These are phyloP conservation scores for Agrotis segetum DNA, from an alignment of 2,888 invertebrate species.

Conservation along the genomic window DNA sequence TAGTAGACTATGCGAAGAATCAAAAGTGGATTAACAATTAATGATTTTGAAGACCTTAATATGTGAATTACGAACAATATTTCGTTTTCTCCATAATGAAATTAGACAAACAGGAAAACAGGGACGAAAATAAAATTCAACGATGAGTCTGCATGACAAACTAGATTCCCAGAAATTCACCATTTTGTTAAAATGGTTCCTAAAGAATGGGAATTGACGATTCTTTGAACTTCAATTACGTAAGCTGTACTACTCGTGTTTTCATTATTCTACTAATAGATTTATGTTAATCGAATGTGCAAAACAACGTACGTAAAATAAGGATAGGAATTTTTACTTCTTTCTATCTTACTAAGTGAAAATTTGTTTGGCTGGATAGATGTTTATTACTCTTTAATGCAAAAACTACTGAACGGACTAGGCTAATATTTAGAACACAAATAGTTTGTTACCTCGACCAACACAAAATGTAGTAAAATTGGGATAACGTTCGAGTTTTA, in stretches of 20 bases:
- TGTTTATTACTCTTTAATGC: no score
- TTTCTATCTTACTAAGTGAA: no score
- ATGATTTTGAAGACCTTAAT: neutral
- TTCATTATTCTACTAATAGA: neutral
- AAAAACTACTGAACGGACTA: no score
- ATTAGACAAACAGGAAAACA: constrained; percentile 16
- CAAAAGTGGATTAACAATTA: constrained; percentile 10
- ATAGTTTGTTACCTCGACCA: no score
- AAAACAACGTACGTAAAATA: neutral
- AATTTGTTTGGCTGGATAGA: no score
- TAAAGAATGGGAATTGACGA: neutral
- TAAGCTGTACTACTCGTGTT: neutral
- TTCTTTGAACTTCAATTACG: neutral
- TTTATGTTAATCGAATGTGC: neutral
- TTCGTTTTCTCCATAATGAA: neutral
- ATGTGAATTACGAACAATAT: neutral
- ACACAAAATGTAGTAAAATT: no score
- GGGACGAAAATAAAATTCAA: neutral
- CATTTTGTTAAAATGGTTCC: neutral
- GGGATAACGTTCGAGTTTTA: no score
- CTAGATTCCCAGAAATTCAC: constrained; percentile 8
- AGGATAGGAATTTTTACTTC: no score
- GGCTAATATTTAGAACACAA: no score
- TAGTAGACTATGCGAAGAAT: constrained; percentile 17
- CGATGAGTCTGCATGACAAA: no score